Percentiles rank a stretch among this genome's conserved stretches.
Conservation (phyloP, 2,888 invertebrate species). For the Gymnosoma rotundatum region DNA sequence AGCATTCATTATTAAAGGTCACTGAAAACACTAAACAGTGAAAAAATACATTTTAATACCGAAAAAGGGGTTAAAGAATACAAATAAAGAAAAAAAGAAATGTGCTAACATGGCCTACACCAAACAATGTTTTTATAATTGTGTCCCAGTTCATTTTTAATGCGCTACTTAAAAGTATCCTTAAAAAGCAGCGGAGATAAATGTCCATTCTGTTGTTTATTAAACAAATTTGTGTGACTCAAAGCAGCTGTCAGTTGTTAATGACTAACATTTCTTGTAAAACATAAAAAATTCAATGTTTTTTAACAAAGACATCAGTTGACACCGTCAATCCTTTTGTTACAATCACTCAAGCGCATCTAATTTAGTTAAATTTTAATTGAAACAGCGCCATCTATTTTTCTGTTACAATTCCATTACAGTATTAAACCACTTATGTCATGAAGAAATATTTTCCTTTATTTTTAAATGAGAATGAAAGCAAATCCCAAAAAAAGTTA, state of each 20-base stretch:
- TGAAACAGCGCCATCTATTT: conserved; percentile 11
- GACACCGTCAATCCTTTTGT: conserved; percentile 65
- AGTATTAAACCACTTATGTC: too few species aligned
- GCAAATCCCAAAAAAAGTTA: too few species aligned
- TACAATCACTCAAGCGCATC: conserved; percentile 52
- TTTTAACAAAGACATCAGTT: conserved; percentile 50
- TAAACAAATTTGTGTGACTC: conserved; percentile 60
- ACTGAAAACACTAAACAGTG: conserved; percentile 20
- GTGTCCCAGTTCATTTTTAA: conserved; percentile 8
- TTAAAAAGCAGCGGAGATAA: background rate
- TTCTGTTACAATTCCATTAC: background rate
- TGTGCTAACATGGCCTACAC: conserved; percentile 50
- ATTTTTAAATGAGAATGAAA: too few species aligned
- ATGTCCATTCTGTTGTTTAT: conserved; percentile 23
- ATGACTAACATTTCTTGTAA: conserved; percentile 52
- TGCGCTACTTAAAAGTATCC: background rate
- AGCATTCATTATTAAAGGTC: conserved; percentile 13
- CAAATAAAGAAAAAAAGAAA: conserved; percentile 19
- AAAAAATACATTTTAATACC: conserved; percentile 13
- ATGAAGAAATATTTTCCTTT: too few species aligned
- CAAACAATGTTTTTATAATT: too few species aligned
- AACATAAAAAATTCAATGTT: conserved; percentile 36
- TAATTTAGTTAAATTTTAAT: conserved; percentile 58
- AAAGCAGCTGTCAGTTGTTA: conserved; percentile 66
- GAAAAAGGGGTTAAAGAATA: background rate